Base-by-base conservation (phyloP, 2,797 vertebrate genomes). In the Fistularia commersonii region DNA sequence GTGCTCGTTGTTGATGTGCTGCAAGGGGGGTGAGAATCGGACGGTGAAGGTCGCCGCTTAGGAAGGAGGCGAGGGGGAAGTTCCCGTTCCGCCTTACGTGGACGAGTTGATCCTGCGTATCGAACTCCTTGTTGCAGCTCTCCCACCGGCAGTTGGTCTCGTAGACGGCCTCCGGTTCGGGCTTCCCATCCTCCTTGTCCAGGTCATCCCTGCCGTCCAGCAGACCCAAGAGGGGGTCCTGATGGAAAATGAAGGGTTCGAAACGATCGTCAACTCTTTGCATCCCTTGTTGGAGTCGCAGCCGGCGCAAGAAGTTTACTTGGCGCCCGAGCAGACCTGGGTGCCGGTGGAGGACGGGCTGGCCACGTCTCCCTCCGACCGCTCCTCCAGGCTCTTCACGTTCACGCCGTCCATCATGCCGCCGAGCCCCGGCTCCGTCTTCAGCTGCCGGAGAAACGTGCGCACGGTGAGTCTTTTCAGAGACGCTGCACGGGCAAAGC, bases 1-100 rank as follows among this genome's bases (percentile, higher is more conserved):
- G 69, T 99, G 97, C 66, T 99, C 97, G 0, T 98, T 99, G 80
- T 99, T 99, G 76, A 99, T 99, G 80, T 99, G 97, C 97, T 99
- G 77, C 11, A 60, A 59, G 7, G 36, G 5, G 9, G 42, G 10
- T 10, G 2, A n/a, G 4, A 11, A 15, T 23, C 23, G 4, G 23
- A 23, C 4, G 23, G 23, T 23, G 23, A 23, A 23, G 23, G 23
- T 23, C 23, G 23, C 23, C 23, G 4, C 23, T 23, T 2, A 2
- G 23, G 23, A 23, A 4, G 23, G 23, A 23, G 23, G 23, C 23
- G 4, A 23, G 23, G 23, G n/a, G n/a, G n/a, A n/a, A n/a, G 23
- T 23, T 51, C 12, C 34, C 9, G 47, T 7, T 10, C 10, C 3
- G 23, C 41, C 93, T 95, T 90, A 99, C 97, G 7, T 99, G 97